These are phyloP conservation scores for Protosalanx chinensis DNA, from an alignment of 2,797 vertebrate genomes.

Conservation along the genomic window DNA sequence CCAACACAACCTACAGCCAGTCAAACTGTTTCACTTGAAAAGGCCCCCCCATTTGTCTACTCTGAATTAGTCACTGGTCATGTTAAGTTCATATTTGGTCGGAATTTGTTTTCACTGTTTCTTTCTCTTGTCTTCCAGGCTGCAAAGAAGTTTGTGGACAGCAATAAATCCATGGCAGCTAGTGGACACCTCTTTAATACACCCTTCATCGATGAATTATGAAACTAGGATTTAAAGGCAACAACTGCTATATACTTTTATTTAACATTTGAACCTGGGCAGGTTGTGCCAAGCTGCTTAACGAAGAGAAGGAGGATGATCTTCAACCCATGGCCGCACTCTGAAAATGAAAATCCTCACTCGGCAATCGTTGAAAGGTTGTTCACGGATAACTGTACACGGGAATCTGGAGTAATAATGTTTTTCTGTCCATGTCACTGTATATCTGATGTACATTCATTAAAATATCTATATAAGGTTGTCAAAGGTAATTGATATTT, in stretches of 20 bases:
- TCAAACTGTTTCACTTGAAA: neutral
- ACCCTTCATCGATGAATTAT: conserved; percentile 89
- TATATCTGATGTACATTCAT: conserved; percentile 73
- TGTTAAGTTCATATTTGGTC: neutral
- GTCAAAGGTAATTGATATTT: neutral
- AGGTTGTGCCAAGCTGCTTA: conserved; percentile 30
- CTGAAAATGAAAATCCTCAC: conserved; percentile 28
- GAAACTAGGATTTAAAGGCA: conserved; percentile 43
- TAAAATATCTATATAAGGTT: conserved; percentile 35
- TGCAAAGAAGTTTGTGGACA: conserved; percentile 84
- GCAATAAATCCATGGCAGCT: conserved; percentile 88
- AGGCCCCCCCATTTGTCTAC: neutral
- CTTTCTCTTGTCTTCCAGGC: conserved; percentile 67
- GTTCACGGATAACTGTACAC: conserved; percentile 34
- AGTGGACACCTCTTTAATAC: conserved; percentile 81
- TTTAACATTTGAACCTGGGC: conserved; percentile 37
- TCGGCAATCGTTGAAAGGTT: conserved; percentile 39
- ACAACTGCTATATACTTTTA: neutral
- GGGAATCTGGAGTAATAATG: conserved; percentile 16
- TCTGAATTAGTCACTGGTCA: neutral
- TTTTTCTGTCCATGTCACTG: conserved; percentile 50
- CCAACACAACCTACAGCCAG: neutral
- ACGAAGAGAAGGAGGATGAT: conserved; percentile 27
- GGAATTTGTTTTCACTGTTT: neutral
- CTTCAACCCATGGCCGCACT: conserved; percentile 25